Evolutionary conservation across 53 echinoderm and acorn worm genomes (phyloP), one percentile per base, ranked within the genome.

Genomic region (Hippasteria phrygiana): DNA sequence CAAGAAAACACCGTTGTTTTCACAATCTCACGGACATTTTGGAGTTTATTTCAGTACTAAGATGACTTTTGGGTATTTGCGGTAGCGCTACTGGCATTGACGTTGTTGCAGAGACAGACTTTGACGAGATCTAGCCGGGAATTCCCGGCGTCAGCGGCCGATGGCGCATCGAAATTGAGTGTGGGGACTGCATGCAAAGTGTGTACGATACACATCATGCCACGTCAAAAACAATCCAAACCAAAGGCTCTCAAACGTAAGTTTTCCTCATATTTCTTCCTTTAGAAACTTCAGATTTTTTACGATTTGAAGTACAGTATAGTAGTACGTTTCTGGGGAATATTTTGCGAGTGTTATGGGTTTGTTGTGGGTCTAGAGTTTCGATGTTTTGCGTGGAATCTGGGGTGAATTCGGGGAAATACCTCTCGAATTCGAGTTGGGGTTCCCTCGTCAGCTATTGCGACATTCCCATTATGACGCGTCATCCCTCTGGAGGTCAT

Each of bases 161-260:
- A 89, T 79, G 65, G 91, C 75, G 91, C 42, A 69, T 40, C 70
- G 55, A 55, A 78, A 76, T 87, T 87, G 87, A 87, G 67, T 40
- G 51, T 41, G 29, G 40, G 37, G 29, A 37, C 53, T 41, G 75
- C 82, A 16, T 41, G 75, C 82, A 16, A 35, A 64, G 48, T 91
- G 87, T 78, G 67, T 70, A 36, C 54, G 42, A 63, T 66, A 39
- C 73, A 38, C 56, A 85, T 87, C 73, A 96, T 96, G 96, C 96
- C 96, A 96, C 96, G 96, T 96, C 96, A 94, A 96, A 96, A 96
- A 96, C 96, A 96, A 89, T 94, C 96, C 41, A 96, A 96, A 62
- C 96, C 96, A 14, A 96, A 93, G 80, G 91, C 92, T 5, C 89
- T 96, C 4, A 94, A 96, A 94, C 94, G 96, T 96, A 66, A 93